Conservation (phyloP, 2,888 invertebrate species). For the Polia nebulosa region DNA sequence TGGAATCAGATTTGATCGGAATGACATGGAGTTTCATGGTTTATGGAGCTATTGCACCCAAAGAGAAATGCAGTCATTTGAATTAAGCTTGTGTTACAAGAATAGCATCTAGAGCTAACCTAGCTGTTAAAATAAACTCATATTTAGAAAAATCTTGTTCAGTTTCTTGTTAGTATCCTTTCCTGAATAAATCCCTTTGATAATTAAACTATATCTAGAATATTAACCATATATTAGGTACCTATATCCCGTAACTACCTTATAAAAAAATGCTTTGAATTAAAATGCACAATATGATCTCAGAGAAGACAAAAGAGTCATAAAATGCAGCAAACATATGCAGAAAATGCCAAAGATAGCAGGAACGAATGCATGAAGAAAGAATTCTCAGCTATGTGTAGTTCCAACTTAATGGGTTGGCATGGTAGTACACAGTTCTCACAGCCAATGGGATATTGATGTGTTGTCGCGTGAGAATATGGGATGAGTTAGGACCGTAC, state of each 20-base stretch:
- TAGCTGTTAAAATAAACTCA: not conserved
- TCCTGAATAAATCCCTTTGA: not conserved
- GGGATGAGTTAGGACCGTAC: slow-evolving; percentile 75
- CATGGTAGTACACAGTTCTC: slow-evolving; percentile 68
- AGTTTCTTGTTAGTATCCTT: not conserved
- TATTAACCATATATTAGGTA: not conserved
- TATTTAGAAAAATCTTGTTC: not conserved
- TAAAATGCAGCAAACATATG: slow-evolving; percentile 35
- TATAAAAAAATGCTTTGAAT: not conserved
- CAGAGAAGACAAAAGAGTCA: slow-evolving; percentile 34
- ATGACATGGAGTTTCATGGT: not conserved
- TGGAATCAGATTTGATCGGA: slow-evolving; percentile 9
- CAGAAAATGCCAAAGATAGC: slow-evolving; percentile 49
- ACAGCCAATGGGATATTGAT: slow-evolving; percentile 80
- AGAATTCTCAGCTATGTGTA: slow-evolving; percentile 57
- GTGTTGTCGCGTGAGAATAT: slow-evolving; percentile 84
- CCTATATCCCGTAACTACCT: not conserved
- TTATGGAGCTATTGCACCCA: slow-evolving; percentile 3
- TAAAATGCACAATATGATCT: not conserved
- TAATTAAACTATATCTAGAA: not conserved
- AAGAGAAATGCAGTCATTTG: not conserved
- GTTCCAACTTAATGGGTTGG: slow-evolving; percentile 58
- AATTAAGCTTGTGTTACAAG: slow-evolving; percentile 1
- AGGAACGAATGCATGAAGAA: slow-evolving; percentile 45
- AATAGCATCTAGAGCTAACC: not conserved